Evolutionary conservation across 2,888 invertebrate species (phyloP), one percentile per base, ranked within the genome.

Genomic region (Mesodorylaimus sp.): DNA sequence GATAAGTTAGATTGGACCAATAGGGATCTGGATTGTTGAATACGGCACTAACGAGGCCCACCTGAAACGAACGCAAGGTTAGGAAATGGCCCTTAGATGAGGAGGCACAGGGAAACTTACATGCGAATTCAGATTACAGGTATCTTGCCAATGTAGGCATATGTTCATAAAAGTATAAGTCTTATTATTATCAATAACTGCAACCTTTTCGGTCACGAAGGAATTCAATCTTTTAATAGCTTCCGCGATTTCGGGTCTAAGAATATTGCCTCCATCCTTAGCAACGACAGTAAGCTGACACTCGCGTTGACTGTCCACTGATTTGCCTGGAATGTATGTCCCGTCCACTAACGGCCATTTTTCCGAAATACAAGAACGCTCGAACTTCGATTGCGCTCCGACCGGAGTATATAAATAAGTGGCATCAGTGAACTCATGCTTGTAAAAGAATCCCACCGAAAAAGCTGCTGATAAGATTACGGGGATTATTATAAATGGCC

Each of bases 1-100:
- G 64, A 52, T 59, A 64, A 36, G 61, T 58, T 28, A 64, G 58
- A 54, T 64, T 63, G 55, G 59, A 54, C 24, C 60, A 60, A 47
- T 58, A 59, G 44, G 44, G 26, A 3, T 3, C 27, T 5, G 44
- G 44, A 26, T 43, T 43, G 7, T 26, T 24, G 44, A 16, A 43
- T 3, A 43, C 24, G 13, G 24, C 7, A 26, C 27, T 26, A 5
- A 26, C 44, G 5, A 43, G 27, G 44, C 27, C 13, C 10, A 43
- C 27, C 21, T n/a, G n/a, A n/a, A n/a, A n/a, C n/a, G n/a, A n/a
- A n/a, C n/a, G n/a, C n/a, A n/a, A n/a, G n/a, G n/a, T n/a, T n/a
- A n/a, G n/a, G n/a, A n/a, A n/a, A n/a, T n/a, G n/a, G n/a, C n/a
- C n/a, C n/a, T n/a, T n/a, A n/a, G n/a, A n/a, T n/a, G n/a, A n/a